Evolutionary conservation across 1,140 invertebrate genomes (phyloP).

Genomic region (Kradibia gibbosae): DNA sequence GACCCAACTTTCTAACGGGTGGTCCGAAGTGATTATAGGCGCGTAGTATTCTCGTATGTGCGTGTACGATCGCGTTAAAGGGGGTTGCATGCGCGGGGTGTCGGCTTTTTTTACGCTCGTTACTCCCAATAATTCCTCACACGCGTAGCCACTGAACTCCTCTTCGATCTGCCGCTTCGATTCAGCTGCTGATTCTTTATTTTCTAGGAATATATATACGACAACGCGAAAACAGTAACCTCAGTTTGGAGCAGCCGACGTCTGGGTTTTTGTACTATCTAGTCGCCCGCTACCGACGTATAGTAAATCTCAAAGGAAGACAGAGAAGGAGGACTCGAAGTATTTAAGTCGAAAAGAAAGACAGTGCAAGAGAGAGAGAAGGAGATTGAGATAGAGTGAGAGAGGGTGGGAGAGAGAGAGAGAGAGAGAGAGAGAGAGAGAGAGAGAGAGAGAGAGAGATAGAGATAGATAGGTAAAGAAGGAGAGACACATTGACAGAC

Average conservation of each 20-base stretch:
- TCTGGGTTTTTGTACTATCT: conserved; percentile 36
- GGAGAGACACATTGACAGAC: conserved; percentile 12
- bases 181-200: neutral
- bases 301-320: neutral
- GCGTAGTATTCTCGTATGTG: conserved; percentile 27
- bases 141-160: neutral
- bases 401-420: neutral
- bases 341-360: no score
- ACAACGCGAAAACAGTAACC: neutral
- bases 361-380: neutral
- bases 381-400: neutral
- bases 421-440: neutral
- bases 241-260: conserved; percentile 38
- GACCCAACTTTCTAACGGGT: neutral
- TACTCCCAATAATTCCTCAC: conserved; percentile 14
- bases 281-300: neutral
- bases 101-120: conserved; percentile 30
- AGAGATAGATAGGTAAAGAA: neutral
- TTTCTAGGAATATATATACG: neutral
- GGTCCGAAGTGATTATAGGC: neutral
- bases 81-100: conserved; percentile 9
- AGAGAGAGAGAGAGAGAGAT: neutral
- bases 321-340: no score
- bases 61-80: conserved; percentile 37
- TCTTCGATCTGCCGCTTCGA: neutral